These are phyloP conservation scores for Orussus abietinus DNA, from an alignment of 1,140 invertebrate genomes.

Conservation along the genomic window DNA sequence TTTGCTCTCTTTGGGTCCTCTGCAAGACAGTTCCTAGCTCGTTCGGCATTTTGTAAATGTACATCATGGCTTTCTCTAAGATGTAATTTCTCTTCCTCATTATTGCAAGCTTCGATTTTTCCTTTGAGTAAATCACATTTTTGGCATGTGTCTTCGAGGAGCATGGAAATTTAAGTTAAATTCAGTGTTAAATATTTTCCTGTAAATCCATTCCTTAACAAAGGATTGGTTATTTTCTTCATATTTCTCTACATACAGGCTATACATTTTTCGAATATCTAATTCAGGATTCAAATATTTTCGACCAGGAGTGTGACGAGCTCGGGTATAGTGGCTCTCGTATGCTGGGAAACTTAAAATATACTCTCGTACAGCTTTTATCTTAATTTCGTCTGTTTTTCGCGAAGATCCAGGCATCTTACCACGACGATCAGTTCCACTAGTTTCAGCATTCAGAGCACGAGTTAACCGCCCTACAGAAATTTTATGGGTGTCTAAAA, in stretches of 20 bases:
- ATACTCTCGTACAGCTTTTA: slow-evolving; percentile 14
- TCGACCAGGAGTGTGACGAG: slow-evolving; percentile 12
- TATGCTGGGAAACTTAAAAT: slow-evolving; percentile 16
- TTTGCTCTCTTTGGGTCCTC: slow-evolving; percentile 8
- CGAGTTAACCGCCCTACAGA: slow-evolving; percentile 12
- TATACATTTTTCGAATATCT: slow-evolving; percentile 14
- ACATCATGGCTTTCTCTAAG: slow-evolving; percentile 3
- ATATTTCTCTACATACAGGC: slow-evolving; percentile 16
- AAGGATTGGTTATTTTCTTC: slow-evolving; percentile 14
- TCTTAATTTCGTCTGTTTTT: slow-evolving; percentile 16
- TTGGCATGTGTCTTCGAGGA: too few species aligned
- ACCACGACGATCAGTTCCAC: slow-evolving; percentile 13
- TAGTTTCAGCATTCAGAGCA: slow-evolving; percentile 12
- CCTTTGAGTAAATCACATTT: too few species aligned
- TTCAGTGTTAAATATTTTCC: slow-evolving; percentile 4
- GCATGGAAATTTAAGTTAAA: too few species aligned
- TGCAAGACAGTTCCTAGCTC: slow-evolving; percentile 5
- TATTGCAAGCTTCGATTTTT: too few species aligned
- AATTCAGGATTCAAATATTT: slow-evolving; percentile 17
- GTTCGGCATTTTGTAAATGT: slow-evolving; percentile 7
- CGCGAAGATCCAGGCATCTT: slow-evolving; percentile 14
- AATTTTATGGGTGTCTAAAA: too few species aligned
- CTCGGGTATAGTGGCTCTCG: slow-evolving; percentile 10
- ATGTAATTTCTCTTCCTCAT: background rate
- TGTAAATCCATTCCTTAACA: slow-evolving; percentile 16